These are phyloP conservation scores for Brachionus manjavacas DNA, from an alignment of 1,140 invertebrate species.

Conservation along the genomic window DNA sequence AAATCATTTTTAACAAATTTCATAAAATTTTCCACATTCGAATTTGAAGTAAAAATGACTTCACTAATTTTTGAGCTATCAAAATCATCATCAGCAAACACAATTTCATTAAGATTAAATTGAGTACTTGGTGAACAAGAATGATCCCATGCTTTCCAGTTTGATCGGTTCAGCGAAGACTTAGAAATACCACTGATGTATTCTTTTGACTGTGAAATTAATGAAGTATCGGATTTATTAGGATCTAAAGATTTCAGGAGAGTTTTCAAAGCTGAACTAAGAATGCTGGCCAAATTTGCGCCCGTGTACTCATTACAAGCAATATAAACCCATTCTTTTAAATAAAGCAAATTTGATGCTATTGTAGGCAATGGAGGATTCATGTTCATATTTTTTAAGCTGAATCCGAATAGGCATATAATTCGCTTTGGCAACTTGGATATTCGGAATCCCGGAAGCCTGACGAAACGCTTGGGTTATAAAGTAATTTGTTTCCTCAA, in stretches of 20 bases:
- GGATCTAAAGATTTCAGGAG: background rate
- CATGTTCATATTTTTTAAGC: background rate
- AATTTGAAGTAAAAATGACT: background rate
- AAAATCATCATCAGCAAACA: constrained; percentile 16
- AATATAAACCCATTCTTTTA: constrained; percentile 2
- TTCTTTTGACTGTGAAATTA: background rate
- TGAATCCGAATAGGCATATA: background rate
- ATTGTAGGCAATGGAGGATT: background rate
- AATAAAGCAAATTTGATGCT: background rate
- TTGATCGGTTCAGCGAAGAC: background rate
- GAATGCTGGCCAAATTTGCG: background rate
- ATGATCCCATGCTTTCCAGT: background rate
- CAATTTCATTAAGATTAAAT: constrained; percentile 4
- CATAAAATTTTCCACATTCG: background rate
- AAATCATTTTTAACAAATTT: background rate
- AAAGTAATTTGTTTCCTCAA: background rate
- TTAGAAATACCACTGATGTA: background rate
- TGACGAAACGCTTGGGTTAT: background rate
- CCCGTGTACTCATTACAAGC: background rate
- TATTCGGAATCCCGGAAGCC: background rate
- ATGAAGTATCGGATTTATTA: background rate
- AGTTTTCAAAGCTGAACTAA: background rate
- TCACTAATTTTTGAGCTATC: background rate
- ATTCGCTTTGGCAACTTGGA: constrained; percentile 10
- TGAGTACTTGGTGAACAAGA: background rate